Percentiles rank a stretch among this genome's conserved stretches.
Evolutionary conservation across 92 coral and sea anemone species (phyloP).

Genomic region (Bergia puertoricense): DNA sequence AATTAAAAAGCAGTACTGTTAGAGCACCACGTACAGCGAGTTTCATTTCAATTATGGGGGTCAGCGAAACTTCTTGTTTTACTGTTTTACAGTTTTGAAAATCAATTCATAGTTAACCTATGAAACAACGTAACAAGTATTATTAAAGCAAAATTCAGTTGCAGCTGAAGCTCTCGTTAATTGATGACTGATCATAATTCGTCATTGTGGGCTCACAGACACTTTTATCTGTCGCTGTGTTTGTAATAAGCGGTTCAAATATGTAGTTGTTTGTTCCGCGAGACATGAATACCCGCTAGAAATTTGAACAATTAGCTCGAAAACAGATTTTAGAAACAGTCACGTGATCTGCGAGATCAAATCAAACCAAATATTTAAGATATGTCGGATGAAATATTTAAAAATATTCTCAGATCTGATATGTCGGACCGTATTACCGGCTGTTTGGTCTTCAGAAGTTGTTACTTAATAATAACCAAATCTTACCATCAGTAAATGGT

Average conservation of each 20-base stretch:
- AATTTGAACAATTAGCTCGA: no score
- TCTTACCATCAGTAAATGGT: neutral
- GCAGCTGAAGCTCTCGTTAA: neutral
- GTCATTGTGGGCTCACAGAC: neutral
- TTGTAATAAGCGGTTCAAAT: no score
- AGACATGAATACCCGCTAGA: neutral
- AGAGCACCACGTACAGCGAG: neutral
- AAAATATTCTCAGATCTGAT: neutral
- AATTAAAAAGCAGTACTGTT: no score
- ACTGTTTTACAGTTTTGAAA: no score
- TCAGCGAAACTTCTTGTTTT: neutral
- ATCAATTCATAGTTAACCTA: neutral
- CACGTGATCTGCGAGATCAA: neutral
- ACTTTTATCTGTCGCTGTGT: neutral
- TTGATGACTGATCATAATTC: no score
- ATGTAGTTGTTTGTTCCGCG: neutral
- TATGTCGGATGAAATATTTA: neutral
- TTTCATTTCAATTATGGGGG: neutral
- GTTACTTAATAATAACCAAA: no score
- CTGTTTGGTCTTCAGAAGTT: neutral
- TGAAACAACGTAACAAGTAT: no score
- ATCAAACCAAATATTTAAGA: no score
- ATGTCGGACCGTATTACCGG: neutral
- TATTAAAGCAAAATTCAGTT: no score
- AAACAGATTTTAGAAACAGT: neutral